These are phyloP conservation scores for Thalassophryne amazonica DNA, from an alignment of 2,797 vertebrate species.

Conservation along the genomic window DNA sequence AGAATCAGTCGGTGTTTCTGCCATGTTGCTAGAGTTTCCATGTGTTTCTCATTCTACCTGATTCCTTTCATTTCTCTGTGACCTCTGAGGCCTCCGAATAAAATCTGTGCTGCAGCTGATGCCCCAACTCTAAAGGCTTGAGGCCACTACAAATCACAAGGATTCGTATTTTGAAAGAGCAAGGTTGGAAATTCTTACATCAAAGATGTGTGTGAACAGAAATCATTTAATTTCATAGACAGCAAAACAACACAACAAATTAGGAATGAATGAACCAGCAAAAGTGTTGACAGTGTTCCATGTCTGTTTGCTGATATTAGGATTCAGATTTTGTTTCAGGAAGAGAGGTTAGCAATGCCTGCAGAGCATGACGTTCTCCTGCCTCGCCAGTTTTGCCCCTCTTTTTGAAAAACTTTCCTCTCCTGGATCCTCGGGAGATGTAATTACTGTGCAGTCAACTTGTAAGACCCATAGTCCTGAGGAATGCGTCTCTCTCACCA, in stretches of 20 bases:
- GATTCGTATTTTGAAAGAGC: background rate
- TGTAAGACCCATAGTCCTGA: constrained; percentile 65
- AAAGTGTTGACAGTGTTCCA: constrained; percentile 24
- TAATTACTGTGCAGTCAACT: constrained; percentile 78
- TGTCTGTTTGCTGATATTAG: constrained; percentile 59
- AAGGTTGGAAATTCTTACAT: background rate
- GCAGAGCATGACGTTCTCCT: constrained; percentile 62
- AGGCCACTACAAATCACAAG: background rate
- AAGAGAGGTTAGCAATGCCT: constrained; percentile 45
- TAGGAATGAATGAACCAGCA: constrained; percentile 17
- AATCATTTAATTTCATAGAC: constrained; percentile 12
- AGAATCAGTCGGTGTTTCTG: no score
- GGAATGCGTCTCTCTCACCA: constrained; percentile 59
- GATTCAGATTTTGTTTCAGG: constrained; percentile 62
- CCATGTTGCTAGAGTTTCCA: background rate
- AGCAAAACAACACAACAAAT: constrained; percentile 3
- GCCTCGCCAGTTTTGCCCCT: constrained; percentile 40
- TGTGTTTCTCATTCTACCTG: no score
- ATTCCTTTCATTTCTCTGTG: background rate
- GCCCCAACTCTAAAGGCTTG: background rate
- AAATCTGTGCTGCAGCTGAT: background rate
- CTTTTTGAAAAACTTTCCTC: constrained; percentile 60
- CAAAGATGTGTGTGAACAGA: background rate
- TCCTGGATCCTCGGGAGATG: constrained; percentile 74
- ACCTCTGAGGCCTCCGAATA: background rate